Evolutionary conservation across 1,140 invertebrate species (phyloP), one percentile per base, ranked within the genome.

Genomic region (Whitmania pigra): DNA sequence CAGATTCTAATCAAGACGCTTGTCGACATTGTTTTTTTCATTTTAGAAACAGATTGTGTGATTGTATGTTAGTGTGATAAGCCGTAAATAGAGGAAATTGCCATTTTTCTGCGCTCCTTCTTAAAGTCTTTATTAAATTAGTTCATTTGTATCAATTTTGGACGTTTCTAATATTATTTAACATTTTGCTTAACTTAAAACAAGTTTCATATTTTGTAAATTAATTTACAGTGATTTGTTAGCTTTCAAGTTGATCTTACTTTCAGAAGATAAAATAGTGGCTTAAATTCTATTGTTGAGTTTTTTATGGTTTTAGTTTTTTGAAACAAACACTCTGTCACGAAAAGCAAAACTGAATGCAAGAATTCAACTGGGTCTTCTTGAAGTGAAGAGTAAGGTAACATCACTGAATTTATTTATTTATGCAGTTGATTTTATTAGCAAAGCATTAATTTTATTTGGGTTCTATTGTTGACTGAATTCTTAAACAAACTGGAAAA

Each of bases 371-470:
- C 40, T 25, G n/a, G 69, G 69, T 20, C 49, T 49, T 22, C n/a
- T 70, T 25, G 69, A 70, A 25, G 53, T 70, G 43, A 70, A 70
- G 53, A 70, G 69, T 49, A 53, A 70, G 49, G 69, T 70, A 31
- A 53, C 18, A 31, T n/a, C 11, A 63, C 22, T 63, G 0, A 63
- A 63, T 22, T n/a, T 18, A 63, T 4, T 63, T 15, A 63, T 25
- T 7, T 25, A 11, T 63, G 18, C 18, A 25, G 22, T 25, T 63
- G 22, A 4, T 63, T 13, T 17, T 22, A 63, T 2, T 25, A 7
- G 9, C 11, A 25, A 63, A 22, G n/a, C 27, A 60, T 63, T 63
- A 63, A 25, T 63, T 18, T 63, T 63, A 25, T 13, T 18, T 18
- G n/a, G 55, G 55, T 60, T 17, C 4, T 60, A 27, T 63, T 57